phyloP scores from a whole-genome alignment of 2,113 vertebrate species.

The Tricholaema leucomelas region DNA sequence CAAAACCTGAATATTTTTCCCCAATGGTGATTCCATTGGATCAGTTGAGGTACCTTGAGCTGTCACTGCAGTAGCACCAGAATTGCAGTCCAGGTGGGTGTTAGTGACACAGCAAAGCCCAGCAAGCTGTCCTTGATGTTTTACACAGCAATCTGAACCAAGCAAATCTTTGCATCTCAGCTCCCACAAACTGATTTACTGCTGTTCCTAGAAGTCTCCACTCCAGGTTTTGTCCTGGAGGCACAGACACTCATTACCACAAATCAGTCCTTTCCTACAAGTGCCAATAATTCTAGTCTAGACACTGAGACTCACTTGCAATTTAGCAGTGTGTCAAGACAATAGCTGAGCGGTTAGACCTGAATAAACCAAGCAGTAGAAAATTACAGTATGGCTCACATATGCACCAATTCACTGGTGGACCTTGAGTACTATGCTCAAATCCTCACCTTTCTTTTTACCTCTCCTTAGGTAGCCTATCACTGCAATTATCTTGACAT shows the following conservation, averaged over 20 bases:
- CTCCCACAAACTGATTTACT: neutral
- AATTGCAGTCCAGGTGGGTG: neutral
- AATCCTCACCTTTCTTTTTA: neutral
- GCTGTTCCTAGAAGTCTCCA: neutral
- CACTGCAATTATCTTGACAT: neutral
- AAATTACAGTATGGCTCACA: neutral
- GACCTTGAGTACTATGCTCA: neutral
- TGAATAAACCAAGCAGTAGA: neutral
- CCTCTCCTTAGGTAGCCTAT: neutral
- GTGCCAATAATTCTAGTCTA: neutral
- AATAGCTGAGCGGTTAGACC: neutral
- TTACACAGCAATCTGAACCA: neutral
- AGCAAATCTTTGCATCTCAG: neutral
- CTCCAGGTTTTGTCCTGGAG: neutral
- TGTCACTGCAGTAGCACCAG: neutral
- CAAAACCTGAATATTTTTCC: neutral
- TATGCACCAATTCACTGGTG: neutral
- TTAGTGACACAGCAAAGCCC: neutral
- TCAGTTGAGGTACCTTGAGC: accelerated
- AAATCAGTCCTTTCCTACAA: neutral
- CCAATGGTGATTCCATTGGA: neutral
- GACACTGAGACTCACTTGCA: neutral
- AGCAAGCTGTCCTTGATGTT: neutral
- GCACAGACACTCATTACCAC: neutral
- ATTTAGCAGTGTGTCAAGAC: neutral